These are phyloP conservation scores for Rhincodon typus DNA, from an alignment of 2,797 vertebrate genomes.

Conservation along the genomic window DNA sequence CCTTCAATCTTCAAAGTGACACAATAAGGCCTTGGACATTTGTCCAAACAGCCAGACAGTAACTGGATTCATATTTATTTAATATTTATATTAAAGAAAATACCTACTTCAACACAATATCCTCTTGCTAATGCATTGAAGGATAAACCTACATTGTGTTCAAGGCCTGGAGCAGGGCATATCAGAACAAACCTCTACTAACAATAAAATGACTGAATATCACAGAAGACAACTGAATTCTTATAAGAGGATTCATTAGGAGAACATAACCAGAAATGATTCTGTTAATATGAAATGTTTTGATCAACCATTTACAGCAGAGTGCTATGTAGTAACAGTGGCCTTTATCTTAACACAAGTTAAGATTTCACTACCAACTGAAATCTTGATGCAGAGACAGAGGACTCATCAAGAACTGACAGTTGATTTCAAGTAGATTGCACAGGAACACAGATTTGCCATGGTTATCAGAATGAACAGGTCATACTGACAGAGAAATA, in stretches of 20 bases:
- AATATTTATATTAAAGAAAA: too few species aligned
- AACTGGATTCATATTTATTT: not conserved
- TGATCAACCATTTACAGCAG: not conserved
- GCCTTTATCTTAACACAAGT: not conserved
- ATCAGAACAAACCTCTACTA: not conserved
- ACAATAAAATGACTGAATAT: not conserved
- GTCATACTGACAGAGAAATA: not conserved
- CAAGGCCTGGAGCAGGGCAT: not conserved
- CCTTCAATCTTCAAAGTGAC: not conserved
- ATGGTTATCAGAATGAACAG: not conserved
- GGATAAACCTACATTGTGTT: not conserved
- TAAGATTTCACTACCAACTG: not conserved
- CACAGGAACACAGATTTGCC: not conserved
- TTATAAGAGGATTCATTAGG: not conserved
- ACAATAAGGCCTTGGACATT: not conserved
- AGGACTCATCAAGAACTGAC: not conserved
- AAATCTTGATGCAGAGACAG: not conserved
- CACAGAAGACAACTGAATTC: not conserved
- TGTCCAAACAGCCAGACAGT: not conserved
- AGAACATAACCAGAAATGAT: not conserved
- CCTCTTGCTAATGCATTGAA: too few species aligned
- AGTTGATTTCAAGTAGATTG: not conserved
- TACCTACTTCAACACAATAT: too few species aligned
- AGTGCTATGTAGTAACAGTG: not conserved
- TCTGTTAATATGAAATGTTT: not conserved